Evolutionary conservation across 30 jellyfish, hydroid and myxozoan genomes (phyloP).

Genomic region (Rhopilema esculentum): DNA sequence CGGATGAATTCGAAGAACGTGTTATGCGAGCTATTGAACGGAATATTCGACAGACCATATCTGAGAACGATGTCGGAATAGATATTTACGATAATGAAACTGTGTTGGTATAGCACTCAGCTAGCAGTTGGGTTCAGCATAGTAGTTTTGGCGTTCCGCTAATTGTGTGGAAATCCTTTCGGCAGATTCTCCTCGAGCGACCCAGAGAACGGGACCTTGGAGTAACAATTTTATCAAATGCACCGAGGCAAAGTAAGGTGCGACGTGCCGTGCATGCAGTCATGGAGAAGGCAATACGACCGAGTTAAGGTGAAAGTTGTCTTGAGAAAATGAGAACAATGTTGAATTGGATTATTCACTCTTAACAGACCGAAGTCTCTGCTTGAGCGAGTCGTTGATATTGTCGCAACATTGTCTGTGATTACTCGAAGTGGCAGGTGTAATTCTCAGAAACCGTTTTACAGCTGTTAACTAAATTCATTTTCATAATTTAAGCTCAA

Average conservation of each 20-base stretch:
- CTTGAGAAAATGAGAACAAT: not conserved
- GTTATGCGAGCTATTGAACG: slow-evolving; percentile 75
- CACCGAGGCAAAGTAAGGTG: not conserved
- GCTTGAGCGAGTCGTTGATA: not conserved
- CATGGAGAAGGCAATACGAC: not conserved
- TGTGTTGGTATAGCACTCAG: slow-evolving; percentile 51
- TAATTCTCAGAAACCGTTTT: not conserved
- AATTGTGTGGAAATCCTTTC: not conserved
- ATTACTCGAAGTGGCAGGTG: not conserved
- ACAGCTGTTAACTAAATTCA: not conserved
- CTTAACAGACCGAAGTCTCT: not conserved
- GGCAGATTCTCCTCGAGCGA: not conserved
- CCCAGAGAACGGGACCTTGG: not conserved
- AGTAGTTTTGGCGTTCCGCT: not conserved
- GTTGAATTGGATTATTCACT: not conserved
- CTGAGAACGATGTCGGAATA: slow-evolving; percentile 56
- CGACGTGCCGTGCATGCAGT: not conserved
- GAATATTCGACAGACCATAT: slow-evolving; percentile 59
- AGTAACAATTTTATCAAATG: not conserved
- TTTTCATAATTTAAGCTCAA: not conserved
- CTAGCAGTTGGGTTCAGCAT: not conserved
- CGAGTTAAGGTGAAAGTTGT: not conserved
- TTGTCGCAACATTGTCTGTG: not conserved
- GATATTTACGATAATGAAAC: slow-evolving; percentile 70
- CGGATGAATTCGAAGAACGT: slow-evolving; percentile 71